These are phyloP conservation scores for Gonioctena quinquepunctata DNA, from an alignment of 1,140 invertebrate genomes.

Conservation along the genomic window DNA sequence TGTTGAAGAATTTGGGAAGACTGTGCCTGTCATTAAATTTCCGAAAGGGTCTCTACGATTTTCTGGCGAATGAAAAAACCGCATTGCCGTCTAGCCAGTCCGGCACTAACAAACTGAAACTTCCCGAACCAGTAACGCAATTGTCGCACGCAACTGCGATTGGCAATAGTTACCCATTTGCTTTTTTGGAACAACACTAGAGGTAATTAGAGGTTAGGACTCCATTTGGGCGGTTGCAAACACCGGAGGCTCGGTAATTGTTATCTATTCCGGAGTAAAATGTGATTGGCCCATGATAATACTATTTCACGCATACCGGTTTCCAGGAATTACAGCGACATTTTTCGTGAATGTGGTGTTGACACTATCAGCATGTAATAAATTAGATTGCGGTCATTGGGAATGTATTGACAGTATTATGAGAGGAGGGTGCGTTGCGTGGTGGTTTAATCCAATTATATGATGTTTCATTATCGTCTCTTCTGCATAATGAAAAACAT, in stretches of 20 bases:
- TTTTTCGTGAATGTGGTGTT: neutral
- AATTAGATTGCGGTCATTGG: neutral
- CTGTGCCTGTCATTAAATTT: too few species aligned
- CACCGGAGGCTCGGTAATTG: neutral
- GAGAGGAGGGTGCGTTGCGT: too few species aligned
- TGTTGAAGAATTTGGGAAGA: too few species aligned
- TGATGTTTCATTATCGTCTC: too few species aligned
- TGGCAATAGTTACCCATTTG: neutral
- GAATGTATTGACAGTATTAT: neutral
- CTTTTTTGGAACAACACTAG: neutral
- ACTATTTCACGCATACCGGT: neutral
- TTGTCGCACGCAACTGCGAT: neutral
- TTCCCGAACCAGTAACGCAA: neutral
- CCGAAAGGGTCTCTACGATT: too few species aligned
- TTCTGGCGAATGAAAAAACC: too few species aligned
- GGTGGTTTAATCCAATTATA: too few species aligned
- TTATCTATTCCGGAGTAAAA: neutral
- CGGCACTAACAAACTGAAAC: neutral
- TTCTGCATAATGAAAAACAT: too few species aligned
- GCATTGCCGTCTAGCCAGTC: too few species aligned
- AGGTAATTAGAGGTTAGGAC: neutral
- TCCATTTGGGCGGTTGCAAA: neutral
- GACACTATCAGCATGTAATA: neutral
- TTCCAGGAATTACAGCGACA: neutral
- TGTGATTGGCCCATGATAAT: neutral